phyloP scores from a whole-genome alignment of 2,797 vertebrate genomes.

The Pygocentrus nattereri region DNA sequence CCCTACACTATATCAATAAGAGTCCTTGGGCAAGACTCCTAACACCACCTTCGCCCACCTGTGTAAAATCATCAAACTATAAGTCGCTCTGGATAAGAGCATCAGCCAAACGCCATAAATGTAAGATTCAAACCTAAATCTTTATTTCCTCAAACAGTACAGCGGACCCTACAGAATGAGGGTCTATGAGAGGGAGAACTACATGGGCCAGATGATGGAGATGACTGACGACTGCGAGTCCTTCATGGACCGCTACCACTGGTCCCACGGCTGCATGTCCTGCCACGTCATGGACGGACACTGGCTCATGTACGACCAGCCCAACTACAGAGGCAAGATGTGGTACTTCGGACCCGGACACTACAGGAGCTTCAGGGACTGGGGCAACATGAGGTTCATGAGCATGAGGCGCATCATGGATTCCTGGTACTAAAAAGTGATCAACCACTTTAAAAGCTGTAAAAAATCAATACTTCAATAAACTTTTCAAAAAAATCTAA shows the following conservation, averaged over 20 bases:
- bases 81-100: too few species aligned
- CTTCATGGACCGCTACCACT: constrained; percentile 32
- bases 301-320: constrained; percentile 42
- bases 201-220: constrained; percentile 35
- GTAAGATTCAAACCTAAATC: too few species aligned
- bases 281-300: constrained; percentile 41
- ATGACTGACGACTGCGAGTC: constrained; percentile 30
- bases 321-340: constrained; percentile 25
- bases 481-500: neutral
- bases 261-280: constrained; percentile 32
- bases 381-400: constrained; percentile 24
- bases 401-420: constrained; percentile 29
- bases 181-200: constrained; percentile 33
- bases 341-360: constrained; percentile 28
- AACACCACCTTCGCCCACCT: too few species aligned
- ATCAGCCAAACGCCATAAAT: too few species aligned
- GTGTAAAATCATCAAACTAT: too few species aligned
- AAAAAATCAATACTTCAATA: neutral
- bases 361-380: constrained; percentile 32
- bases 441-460: too few species aligned
- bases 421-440: constrained; percentile 1
- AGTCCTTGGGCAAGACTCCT: too few species aligned
- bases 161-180: constrained; percentile 11
- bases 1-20: too few species aligned
- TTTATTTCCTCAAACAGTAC: neutral